phyloP scores from a whole-genome alignment of 1,140 invertebrate genomes.

The Xylocopa sonorina region DNA sequence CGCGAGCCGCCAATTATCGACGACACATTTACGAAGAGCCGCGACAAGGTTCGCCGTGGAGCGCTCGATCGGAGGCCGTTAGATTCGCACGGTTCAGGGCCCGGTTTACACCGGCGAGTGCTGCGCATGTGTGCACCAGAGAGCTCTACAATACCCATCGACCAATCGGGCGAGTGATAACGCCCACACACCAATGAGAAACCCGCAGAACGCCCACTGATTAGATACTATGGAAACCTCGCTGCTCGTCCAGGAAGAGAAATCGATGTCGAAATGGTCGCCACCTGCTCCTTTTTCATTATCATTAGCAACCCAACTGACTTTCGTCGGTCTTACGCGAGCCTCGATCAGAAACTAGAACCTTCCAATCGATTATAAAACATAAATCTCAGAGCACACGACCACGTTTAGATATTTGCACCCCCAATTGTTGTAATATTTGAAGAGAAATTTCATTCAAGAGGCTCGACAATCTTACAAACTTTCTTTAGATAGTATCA shows the following conservation, averaged over 20 bases:
- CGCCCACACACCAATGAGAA: conserved; percentile 78
- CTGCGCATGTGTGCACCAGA: conserved; percentile 56
- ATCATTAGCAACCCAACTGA: not conserved
- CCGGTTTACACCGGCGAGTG: not conserved
- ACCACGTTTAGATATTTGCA: too few relatives aligned
- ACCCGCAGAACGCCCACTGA: conserved; percentile 78
- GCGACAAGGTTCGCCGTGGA: not conserved
- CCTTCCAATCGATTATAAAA: not conserved
- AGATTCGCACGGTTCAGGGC: not conserved
- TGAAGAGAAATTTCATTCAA: too few relatives aligned
- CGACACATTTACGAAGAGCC: too few relatives aligned
- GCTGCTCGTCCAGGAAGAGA: conserved; percentile 61
- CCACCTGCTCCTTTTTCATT: conserved; percentile 34
- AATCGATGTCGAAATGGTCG: conserved; percentile 69
- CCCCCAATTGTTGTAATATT: too few relatives aligned
- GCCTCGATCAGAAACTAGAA: not conserved
- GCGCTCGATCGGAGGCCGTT: conserved; percentile 1
- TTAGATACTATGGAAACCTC: conserved; percentile 74
- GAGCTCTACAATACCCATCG: conserved; percentile 57
- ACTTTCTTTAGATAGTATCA: too few relatives aligned
- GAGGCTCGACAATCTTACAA: too few relatives aligned
- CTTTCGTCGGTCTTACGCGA: not conserved
- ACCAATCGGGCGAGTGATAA: conserved; percentile 74
- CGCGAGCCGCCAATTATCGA: too few relatives aligned
- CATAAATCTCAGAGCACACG: not conserved